Base-by-base conservation (phyloP, 2,888 invertebrate genomes). In the Hypercompe scribonia region DNA sequence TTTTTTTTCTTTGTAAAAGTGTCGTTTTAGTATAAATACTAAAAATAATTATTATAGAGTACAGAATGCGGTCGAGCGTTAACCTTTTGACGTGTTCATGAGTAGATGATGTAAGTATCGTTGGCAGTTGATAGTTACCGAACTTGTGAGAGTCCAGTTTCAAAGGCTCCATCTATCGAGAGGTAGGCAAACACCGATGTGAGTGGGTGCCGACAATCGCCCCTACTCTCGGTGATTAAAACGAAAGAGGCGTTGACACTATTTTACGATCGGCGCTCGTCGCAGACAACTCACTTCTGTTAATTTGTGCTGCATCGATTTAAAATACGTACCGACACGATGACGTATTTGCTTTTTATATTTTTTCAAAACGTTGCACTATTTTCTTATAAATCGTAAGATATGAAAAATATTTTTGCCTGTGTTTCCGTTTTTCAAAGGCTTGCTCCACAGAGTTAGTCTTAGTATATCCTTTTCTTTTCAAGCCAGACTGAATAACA, bases 181-280 rank as follows among this genome's bases (percentile, higher is more conserved):
- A 91, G 93, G 90, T 91, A 88, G 88, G 92, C 90, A 95, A 94
- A 95, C 95, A 94, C 81, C 85, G 88, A 87, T 85, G 87, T 83
- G 90, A 93, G 91, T 91, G 92, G 91, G 89, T 79, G 89, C 91
- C 90, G 90, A 93, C 95, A 93, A 93, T 93, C 92, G 91, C 90
- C 90, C 87, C 91, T 92, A 94, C 95, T 95, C 93, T 92, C 93
- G 88, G 93, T 95, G 94, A 95, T 95, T 95, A 95, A 95, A 94
- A 89, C 89, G 90, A 90, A 90, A 94, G 92, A 93, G 93, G 89
- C 91, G 92, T 93, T 93, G 94, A 94, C 94, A 94, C 93, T 92
- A 93, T 93, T 94, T 94, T 93, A 93, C 91, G 92, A 93, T 89
- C 90, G 88, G 82, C 70, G 76, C 77, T 85, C 88, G 86, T 87